Evolutionary conservation across 2,113 vertebrate genomes (phyloP).

Genomic region (Abramis brama): DNA sequence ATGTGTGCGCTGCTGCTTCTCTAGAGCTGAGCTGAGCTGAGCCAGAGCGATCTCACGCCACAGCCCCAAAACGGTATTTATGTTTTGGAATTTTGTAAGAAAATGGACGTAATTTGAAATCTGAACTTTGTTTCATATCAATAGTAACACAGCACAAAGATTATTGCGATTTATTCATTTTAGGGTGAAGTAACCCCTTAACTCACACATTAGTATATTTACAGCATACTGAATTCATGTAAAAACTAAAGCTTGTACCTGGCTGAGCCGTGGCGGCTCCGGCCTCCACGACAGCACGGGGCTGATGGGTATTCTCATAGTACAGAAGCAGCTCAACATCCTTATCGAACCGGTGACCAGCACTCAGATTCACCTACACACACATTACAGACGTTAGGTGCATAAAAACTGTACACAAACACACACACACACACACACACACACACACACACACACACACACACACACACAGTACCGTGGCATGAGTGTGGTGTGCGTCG

Average conservation of each 20-base stretch:
- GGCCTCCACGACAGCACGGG: conserved; percentile 49
- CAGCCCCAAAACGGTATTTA: too few relatives aligned
- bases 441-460: neutral
- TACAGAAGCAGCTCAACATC: conserved; percentile 52
- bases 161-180: too few relatives aligned
- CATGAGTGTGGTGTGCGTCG: conserved; percentile 69
- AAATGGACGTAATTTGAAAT: too few relatives aligned
- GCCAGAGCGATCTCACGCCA: too few relatives aligned
- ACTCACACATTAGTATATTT: neutral
- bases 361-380: conserved; percentile 46
- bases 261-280: conserved; percentile 4
- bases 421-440: neutral
- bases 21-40: too few relatives aligned
- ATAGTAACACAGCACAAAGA: too few relatives aligned
- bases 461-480: conserved; percentile 66
- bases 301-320: conserved; percentile 52
- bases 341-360: conserved; percentile 47
- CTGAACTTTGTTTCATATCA: too few relatives aligned
- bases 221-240: neutral
- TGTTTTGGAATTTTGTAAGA: too few relatives aligned
- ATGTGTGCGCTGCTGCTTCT: too few relatives aligned
- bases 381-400: neutral
- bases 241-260: conserved; percentile 23
- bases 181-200: too few relatives aligned
- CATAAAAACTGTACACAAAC: neutral